Conservation (phyloP, 2,888 invertebrate genomes). For the Philopedon plagiatum region DNA sequence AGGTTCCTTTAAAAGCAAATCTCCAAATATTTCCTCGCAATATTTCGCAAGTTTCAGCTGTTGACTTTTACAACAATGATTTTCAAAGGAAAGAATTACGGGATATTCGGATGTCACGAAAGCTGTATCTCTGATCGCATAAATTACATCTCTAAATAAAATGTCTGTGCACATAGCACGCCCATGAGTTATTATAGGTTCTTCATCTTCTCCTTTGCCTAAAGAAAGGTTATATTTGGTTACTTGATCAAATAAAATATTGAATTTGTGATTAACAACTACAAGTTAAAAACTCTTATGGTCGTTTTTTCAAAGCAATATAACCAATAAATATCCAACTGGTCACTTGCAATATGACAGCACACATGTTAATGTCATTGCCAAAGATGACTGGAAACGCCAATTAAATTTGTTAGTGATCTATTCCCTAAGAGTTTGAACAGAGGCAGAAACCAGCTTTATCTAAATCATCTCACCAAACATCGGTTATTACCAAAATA, state of each 20-base stretch:
- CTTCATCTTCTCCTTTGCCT: slow-evolving; percentile 95
- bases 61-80: slow-evolving; percentile 98
- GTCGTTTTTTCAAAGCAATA: no score
- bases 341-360: no score
- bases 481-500: no score
- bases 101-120: slow-evolving; percentile 99
- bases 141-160: slow-evolving; percentile 97
- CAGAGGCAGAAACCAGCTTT: no score
- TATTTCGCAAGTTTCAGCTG: slow-evolving; percentile 99
- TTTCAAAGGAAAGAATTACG: slow-evolving; percentile 98
- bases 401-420: no score
- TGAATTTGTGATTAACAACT: no score
- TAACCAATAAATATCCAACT: no score
- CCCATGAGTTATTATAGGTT: slow-evolving; percentile 99
- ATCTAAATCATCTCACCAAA: no score
- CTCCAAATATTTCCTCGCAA: slow-evolving; percentile 97
- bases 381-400: no score
- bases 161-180: slow-evolving; percentile 99
- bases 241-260: neutral
- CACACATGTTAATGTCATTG: no score
- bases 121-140: slow-evolving; percentile 97
- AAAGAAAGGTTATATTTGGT: slow-evolving; percentile 10
- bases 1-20: slow-evolving; percentile 90
- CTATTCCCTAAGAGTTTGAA: no score
- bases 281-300: no score